These are phyloP conservation scores for Trachurus trachurus DNA, from an alignment of 2,797 vertebrate genomes.

Conservation along the genomic window DNA sequence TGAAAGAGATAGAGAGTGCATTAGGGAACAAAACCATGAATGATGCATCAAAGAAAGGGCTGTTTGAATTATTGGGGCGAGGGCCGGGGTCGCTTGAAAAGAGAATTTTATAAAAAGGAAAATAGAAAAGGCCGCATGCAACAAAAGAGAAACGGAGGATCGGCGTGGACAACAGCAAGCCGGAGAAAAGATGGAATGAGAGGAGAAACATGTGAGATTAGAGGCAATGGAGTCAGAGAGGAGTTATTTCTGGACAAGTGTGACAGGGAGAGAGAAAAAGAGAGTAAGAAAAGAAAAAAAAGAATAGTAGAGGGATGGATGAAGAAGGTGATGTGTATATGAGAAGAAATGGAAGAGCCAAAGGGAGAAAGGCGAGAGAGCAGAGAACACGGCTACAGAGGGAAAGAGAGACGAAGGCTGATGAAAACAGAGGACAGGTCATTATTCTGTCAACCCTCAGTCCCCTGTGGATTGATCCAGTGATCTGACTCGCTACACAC, in stretches of 20 bases:
- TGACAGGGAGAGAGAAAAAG: slow-evolving; percentile 9
- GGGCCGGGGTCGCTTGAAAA: slow-evolving; percentile 51
- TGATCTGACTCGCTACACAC: slow-evolving; percentile 14
- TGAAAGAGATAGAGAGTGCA: slow-evolving; percentile 76
- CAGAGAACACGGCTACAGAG: slow-evolving; percentile 22
- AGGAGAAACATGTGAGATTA: slow-evolving; percentile 52
- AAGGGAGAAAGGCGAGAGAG: slow-evolving; percentile 8
- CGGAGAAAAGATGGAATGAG: slow-evolving; percentile 47
- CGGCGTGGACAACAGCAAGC: slow-evolving; percentile 29
- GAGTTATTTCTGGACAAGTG: slow-evolving; percentile 60
- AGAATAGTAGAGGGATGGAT: slow-evolving; percentile 25
- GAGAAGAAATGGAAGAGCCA: slow-evolving; percentile 23
- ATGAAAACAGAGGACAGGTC: slow-evolving; percentile 63
- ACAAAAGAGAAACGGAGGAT: slow-evolving; percentile 59
- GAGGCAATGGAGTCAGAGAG: slow-evolving; percentile 38
- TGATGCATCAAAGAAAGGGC: slow-evolving; percentile 79
- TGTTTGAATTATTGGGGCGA: slow-evolving; percentile 66
- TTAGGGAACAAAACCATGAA: slow-evolving; percentile 84
- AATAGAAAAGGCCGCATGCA: slow-evolving; percentile 36
- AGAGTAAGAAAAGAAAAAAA: slow-evolving; percentile 4
- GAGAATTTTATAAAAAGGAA: slow-evolving; percentile 55
- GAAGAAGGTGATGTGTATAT: slow-evolving; percentile 27
- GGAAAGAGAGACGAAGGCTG: slow-evolving; percentile 37
- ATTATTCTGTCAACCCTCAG: slow-evolving; percentile 71
- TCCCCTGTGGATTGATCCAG: slow-evolving; percentile 62